phyloP scores from a whole-genome alignment of 2,797 vertebrate genomes.

The Eulemur mongoz region DNA sequence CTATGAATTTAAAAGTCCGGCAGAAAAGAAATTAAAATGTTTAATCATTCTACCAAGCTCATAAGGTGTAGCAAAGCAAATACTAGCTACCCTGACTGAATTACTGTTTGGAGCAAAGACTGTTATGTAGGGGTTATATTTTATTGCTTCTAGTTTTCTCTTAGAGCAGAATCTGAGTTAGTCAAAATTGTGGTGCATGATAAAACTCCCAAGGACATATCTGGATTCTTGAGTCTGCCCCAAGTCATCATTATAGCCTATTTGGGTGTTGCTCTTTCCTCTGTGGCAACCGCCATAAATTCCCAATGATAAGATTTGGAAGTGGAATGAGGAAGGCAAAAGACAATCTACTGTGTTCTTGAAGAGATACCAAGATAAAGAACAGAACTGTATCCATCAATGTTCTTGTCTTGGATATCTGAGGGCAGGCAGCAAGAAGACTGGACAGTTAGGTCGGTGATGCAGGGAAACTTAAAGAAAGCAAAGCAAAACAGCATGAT shows the following conservation, averaged over 20 bases:
- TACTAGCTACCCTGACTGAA: not conserved
- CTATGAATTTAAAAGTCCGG: not conserved
- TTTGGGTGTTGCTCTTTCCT: conserved; percentile 59
- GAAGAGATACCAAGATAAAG: conserved; percentile 65
- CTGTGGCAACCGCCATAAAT: conserved; percentile 68
- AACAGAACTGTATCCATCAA: conserved; percentile 38
- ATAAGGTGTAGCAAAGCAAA: not conserved
- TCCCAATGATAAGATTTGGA: conserved; percentile 37
- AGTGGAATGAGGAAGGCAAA: conserved; percentile 26
- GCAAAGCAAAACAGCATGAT: not conserved
- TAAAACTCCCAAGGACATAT: not conserved
- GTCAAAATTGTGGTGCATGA: conserved; percentile 42
- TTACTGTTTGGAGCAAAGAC: conserved; percentile 30
- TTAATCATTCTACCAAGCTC: not conserved
- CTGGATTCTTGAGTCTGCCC: conserved; percentile 46
- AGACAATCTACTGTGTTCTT: conserved; percentile 37
- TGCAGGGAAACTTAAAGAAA: not conserved
- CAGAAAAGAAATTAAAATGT: conserved; percentile 41
- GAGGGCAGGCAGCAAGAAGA: conserved; percentile 41
- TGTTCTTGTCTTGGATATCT: conserved; percentile 66
- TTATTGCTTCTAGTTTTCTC: conserved; percentile 41
- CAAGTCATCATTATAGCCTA: conserved; percentile 57
- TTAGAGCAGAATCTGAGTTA: not conserved
- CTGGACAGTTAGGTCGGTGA: not conserved
- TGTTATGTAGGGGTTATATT: not conserved